Evolutionary conservation across 2,888 invertebrate species (phyloP).

Genomic region (Sialis lutaria): DNA sequence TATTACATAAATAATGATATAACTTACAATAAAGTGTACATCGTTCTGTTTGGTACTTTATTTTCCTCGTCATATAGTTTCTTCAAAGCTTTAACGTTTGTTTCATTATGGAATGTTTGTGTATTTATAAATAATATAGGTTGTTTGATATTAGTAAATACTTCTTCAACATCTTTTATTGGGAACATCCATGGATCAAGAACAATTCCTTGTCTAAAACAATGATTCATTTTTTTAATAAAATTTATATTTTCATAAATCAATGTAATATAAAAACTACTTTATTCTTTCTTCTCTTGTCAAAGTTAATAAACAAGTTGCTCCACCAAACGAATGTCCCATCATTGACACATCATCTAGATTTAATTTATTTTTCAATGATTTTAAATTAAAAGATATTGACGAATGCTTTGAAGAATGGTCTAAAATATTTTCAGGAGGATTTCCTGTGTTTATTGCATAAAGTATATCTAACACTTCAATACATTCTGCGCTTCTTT

Average conservation of each 20-base stretch:
- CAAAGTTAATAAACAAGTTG: conserved; percentile 35
- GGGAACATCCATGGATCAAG: conserved; percentile 46
- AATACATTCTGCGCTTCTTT: conserved; percentile 31
- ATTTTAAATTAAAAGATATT: conserved; percentile 14
- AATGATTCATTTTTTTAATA: conserved; percentile 2
- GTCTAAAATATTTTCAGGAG: conserved; percentile 28
- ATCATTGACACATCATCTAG: conserved; percentile 28
- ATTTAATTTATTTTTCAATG: conserved; percentile 26
- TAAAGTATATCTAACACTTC: conserved; percentile 29
- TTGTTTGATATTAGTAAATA: conserved; percentile 24
- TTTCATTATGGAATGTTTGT: conserved; percentile 35
- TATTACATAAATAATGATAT: neutral
- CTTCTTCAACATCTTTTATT: conserved; percentile 27
- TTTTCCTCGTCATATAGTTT: conserved; percentile 16
- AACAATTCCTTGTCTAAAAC: conserved; percentile 28
- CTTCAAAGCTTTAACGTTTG: conserved; percentile 31
- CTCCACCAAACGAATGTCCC: conserved; percentile 51
- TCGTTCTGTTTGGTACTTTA: conserved; percentile 15
- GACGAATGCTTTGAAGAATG: conserved; percentile 13
- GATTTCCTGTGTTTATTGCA: conserved; percentile 28
- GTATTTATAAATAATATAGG: conserved; percentile 38
- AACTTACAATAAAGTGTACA: conserved; percentile 28
- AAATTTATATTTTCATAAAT: neutral
- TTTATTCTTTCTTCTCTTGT: conserved; percentile 32
- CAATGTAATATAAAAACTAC: conserved; percentile 19